phyloP scores from a whole-genome alignment of 2,113 vertebrate species.

The Salvelinus fontinalis region DNA sequence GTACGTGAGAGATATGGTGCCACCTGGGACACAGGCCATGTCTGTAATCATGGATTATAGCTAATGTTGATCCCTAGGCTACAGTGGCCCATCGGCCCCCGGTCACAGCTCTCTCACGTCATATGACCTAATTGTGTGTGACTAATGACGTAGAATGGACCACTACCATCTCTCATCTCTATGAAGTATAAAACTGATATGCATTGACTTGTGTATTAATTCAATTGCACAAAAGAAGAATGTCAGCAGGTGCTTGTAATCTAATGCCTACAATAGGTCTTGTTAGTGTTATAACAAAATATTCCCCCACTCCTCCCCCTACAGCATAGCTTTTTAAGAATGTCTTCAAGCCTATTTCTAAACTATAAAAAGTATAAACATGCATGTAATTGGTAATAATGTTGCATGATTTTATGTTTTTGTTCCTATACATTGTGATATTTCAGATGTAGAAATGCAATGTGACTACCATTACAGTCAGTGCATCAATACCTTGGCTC shows the following conservation, averaged over 20 bases:
- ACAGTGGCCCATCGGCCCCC: too few species aligned
- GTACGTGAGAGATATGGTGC: too few species aligned
- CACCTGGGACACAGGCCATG: too few species aligned
- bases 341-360: not conserved
- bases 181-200: too few species aligned
- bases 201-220: too few species aligned
- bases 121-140: not conserved
- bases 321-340: not conserved
- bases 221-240: too few species aligned
- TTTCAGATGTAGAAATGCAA: not conserved
- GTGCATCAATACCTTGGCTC: slow-evolving; percentile 96
- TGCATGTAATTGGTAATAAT: not conserved
- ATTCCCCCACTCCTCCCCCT: not conserved
- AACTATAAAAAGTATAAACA: not conserved
- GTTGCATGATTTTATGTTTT: not conserved
- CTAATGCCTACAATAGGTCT: too few species aligned
- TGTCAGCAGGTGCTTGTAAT: too few species aligned
- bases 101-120: not conserved
- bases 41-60: not conserved
- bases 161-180: not conserved
- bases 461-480: slow-evolving; percentile 62
- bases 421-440: not conserved
- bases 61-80: not conserved
- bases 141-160: not conserved
- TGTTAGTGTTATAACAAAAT: not conserved